phyloP scores from a whole-genome alignment of 2,888 invertebrate species.

The Morpho deidamia region DNA sequence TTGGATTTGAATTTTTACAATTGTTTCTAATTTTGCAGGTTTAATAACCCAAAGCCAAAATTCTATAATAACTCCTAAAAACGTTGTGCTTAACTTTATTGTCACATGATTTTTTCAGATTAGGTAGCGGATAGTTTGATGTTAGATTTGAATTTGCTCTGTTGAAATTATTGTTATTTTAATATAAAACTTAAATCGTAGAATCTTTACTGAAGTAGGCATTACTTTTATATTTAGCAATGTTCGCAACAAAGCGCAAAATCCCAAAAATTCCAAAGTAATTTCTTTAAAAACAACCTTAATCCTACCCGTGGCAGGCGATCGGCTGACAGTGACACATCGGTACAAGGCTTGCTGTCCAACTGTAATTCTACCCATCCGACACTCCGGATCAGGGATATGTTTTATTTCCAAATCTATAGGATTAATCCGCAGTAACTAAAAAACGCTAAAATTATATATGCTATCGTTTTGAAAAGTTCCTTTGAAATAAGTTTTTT shows the following conservation, averaged over 20 bases:
- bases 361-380: slow-evolving; percentile 71
- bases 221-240: not conserved
- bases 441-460: slow-evolving; percentile 8
- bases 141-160: no score
- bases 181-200: no score
- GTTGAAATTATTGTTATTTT: no score
- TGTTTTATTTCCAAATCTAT: slow-evolving; percentile 56
- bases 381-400: slow-evolving; percentile 37
- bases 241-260: slow-evolving; percentile 2
- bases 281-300: slow-evolving; percentile 68
- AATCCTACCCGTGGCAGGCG: slow-evolving; percentile 60
- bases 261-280: slow-evolving; percentile 43
- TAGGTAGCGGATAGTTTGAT: no score
- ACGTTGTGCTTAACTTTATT: no score
- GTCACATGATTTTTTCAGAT: no score
- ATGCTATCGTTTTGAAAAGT: no score
- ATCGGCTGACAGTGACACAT: slow-evolving; percentile 77
- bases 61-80: no score
- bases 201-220: not conserved
- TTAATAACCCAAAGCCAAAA: no score
- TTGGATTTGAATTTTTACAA: no score
- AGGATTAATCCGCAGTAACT: slow-evolving; percentile 49
- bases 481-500: no score
- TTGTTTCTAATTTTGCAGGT: no score
- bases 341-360: slow-evolving; percentile 72